Evolutionary conservation across 2,888 invertebrate species (phyloP).

Genomic region (Megaustenia siamemsis): DNA sequence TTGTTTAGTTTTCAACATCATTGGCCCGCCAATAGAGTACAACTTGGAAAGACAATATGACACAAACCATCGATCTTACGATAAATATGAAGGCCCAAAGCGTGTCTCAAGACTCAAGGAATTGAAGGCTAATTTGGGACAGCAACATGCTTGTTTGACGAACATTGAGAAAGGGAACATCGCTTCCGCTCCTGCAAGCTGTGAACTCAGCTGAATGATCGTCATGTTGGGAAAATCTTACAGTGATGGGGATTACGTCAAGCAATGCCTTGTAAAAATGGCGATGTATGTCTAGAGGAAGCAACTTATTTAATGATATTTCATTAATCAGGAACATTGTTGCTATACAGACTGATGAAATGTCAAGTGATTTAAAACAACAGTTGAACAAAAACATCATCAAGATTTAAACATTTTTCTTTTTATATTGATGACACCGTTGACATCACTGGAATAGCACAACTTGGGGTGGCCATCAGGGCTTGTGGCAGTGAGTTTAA

Average conservation of each 20-base stretch:
- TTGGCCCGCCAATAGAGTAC: slow-evolving; percentile 20
- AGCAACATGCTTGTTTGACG: no score
- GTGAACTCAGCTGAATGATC: no score
- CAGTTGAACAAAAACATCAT: background rate
- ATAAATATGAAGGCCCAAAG: no score
- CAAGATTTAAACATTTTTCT: slow-evolving; percentile 12
- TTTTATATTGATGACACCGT: background rate
- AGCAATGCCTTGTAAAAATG: background rate
- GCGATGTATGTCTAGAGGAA: slow-evolving; percentile 2
- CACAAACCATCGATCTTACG: no score
- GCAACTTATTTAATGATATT: slow-evolving; percentile 5
- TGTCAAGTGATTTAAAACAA: no score
- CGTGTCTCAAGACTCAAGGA: no score
- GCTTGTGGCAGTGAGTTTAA: background rate
- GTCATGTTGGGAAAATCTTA: background rate
- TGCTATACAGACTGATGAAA: background rate
- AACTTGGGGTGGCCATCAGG: slow-evolving; percentile 5
- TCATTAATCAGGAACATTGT: slow-evolving; percentile 18
- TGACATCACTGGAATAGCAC: slow-evolving; percentile 27
- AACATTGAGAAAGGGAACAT: no score
- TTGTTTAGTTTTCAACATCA: slow-evolving; percentile 23
- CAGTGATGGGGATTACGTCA: background rate
- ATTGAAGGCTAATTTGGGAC: no score
- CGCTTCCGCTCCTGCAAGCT: background rate
- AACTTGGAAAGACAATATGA: slow-evolving; percentile 34